Base-by-base conservation (phyloP, 2,888 invertebrate species). In the Gandaritis pyraliata region DNA sequence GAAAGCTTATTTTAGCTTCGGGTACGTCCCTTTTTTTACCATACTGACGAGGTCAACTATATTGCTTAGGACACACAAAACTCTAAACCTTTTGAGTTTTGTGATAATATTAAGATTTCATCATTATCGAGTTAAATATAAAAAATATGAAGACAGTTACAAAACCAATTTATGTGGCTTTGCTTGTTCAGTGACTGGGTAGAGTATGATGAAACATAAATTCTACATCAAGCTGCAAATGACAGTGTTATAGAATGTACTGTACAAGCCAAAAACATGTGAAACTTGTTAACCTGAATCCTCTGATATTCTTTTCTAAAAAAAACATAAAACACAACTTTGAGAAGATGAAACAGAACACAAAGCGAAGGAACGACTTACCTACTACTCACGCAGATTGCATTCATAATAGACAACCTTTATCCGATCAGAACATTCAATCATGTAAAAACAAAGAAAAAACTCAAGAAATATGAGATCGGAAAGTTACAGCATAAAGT, bases 401-500 rank as follows among this genome's bases (percentile, higher is more conserved):
- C 64, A 64, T 69, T 63, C 66, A 66, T 69, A 71, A 60, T 68
- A 71, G 45, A 69, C 60, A 59, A 64, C 61, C 62, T 67, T 64
- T 70, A 69, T 65, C 56, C 49, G 61, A 67, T 67, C 63, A 65
- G 54, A 72, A 75, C 75, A 75, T 75, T 73, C 75, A 79, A 77
- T 77, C 73, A 76, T 75, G 75, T 77, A 74, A 74, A 71, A 71
- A 72, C 65, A 68, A 69, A 73, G 75, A 78, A 80, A 80, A 86
- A 85, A 78, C 75, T 74, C 72, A 82, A 86, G 83, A 83, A 85
- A 85, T 84, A 85, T 85, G 81, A 82, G 85, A 85, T 84, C 81
- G 75, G 73, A 85, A 88, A 86, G 87, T 87, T 85, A 86, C 84
- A 86, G 77, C 84, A 86, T 84, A 85, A 85, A 85, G 83, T 86